Evolutionary conservation across 2,797 vertebrate species (phyloP).

Genomic region (Leptoclinus maculatus): DNA sequence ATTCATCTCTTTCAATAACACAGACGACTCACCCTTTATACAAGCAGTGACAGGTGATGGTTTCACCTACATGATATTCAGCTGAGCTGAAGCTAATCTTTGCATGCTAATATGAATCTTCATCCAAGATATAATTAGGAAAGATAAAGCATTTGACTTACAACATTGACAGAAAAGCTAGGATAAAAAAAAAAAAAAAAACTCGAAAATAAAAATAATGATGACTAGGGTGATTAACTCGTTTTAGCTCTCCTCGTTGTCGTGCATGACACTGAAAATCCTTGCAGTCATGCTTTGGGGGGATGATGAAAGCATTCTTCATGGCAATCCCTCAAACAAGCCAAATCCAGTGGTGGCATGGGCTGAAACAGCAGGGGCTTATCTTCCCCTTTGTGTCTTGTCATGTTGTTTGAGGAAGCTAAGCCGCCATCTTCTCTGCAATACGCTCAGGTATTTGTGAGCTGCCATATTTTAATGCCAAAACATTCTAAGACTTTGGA

Average conservation of each 20-base stretch:
- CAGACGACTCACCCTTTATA: constrained; percentile 24
- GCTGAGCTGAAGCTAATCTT: not conserved
- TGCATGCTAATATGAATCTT: constrained; percentile 17
- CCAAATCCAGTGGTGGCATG: constrained; percentile 72
- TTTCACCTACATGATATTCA: constrained; percentile 22
- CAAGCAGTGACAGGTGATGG: constrained; percentile 38
- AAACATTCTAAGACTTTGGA: constrained; percentile 65
- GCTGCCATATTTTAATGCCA: constrained; percentile 60
- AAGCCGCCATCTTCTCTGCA: constrained; percentile 71
- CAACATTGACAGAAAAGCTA: constrained; percentile 1
- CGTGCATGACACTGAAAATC: constrained; percentile 62
- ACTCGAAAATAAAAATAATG: constrained; percentile 57
- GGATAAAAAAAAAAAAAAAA: not conserved
- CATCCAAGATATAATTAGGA: constrained; percentile 22
- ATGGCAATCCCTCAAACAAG: constrained; percentile 79
- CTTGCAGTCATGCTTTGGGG: constrained; percentile 72
- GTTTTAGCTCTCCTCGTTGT: constrained; percentile 49
- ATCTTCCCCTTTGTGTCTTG: constrained; percentile 75
- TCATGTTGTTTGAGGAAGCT: constrained; percentile 75
- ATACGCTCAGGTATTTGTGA: constrained; percentile 77
- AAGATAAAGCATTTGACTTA: constrained; percentile 12
- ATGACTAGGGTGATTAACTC: constrained; percentile 59
- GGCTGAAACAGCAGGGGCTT: constrained; percentile 79
- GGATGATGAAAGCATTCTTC: constrained; percentile 87
- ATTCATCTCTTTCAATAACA: constrained; percentile 67